These are phyloP conservation scores for Microctonus hyperodae DNA, from an alignment of 2,888 invertebrate genomes.

Conservation along the genomic window DNA sequence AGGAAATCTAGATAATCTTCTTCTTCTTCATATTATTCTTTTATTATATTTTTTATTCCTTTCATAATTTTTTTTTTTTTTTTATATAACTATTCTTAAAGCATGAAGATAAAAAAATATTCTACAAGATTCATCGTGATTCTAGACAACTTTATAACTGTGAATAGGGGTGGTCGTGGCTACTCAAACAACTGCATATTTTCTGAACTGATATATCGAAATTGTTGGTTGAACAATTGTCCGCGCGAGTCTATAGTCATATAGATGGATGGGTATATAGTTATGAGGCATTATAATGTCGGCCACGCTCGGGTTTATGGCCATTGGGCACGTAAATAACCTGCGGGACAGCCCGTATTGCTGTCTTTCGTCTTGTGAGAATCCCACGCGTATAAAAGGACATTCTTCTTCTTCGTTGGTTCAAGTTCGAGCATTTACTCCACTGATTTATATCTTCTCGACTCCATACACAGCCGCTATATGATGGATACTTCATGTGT, in stretches of 20 bases:
- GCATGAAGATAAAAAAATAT: not conserved
- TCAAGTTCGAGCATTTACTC: slow-evolving; percentile 41
- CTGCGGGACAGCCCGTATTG: slow-evolving; percentile 36
- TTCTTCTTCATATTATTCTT: not conserved
- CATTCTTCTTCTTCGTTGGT: slow-evolving; percentile 36
- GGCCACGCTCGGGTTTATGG: slow-evolving; percentile 39
- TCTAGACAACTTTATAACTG: slow-evolving; percentile 2
- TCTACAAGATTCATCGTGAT: not conserved
- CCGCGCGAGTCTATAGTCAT: slow-evolving; percentile 22
- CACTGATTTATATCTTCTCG: slow-evolving; percentile 37
- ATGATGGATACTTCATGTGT: not conserved
- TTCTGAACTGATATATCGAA: slow-evolving; percentile 22
- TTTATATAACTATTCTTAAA: slow-evolving; percentile 1
- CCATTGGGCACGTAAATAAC: slow-evolving; percentile 43
- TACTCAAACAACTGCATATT: slow-evolving; percentile 20
- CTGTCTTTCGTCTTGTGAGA: slow-evolving; percentile 39
- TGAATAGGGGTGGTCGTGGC: slow-evolving; percentile 15
- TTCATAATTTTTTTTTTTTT: not conserved
- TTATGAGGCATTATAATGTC: slow-evolving; percentile 29
- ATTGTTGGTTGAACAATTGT: slow-evolving; percentile 38
- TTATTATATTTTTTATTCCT: slow-evolving; percentile 7
- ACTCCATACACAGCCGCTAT: not conserved
- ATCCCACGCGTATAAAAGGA: slow-evolving; percentile 40
- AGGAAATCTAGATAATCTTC: not conserved
- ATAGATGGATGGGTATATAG: slow-evolving; percentile 1